Base-by-base conservation (phyloP, 2,888 invertebrate species). In the Noctua janthina region DNA sequence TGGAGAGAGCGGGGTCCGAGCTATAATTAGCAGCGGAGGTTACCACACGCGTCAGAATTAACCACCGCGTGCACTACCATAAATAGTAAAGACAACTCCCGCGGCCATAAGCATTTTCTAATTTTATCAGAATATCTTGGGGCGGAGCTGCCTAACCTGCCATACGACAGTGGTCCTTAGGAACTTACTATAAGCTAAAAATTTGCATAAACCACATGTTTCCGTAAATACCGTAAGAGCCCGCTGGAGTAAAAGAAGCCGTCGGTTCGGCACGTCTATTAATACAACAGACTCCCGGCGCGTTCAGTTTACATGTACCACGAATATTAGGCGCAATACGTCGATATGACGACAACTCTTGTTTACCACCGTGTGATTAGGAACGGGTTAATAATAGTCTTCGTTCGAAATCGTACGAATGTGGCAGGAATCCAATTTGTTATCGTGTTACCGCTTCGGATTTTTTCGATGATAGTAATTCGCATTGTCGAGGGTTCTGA, bases 81-180 rank as follows among this genome's bases (percentile, higher is more conserved):
- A 96, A 96, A 96, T 96, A 96, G 96, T 95, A 94, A 96, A 96
- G 94, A 94, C 94, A 93, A 93, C 94, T 93, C 93, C 93, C 93
- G 93, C 92, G 90, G 92, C 91, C 92, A 90, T 92, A 93, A 94
- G 94, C 94, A 93, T 94, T 94, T 94, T 96, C 96, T 96, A 96
- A 96, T 91, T 95, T 94, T 96, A 96, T 88, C 93, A 81, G 88
- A 91, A 92, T 91, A 90, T 87, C 90, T 87, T 84, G 86, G 90
- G 90, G 89, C 91, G 90, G 90, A 89, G 86, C 82, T 79, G 87
- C 81, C 84, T 82, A 75, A 89, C 83, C 77, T 87, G 87, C 84
- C 88, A 88, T 89, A 89, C 90, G 79, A 88, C 87, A 83, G 88
- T 88, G 86, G 85, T 89, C 89, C 82, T 90, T 90, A 85, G 66